Evolutionary conservation across 2,113 vertebrate genomes (phyloP).

Genomic region (Albula goreensis): DNA sequence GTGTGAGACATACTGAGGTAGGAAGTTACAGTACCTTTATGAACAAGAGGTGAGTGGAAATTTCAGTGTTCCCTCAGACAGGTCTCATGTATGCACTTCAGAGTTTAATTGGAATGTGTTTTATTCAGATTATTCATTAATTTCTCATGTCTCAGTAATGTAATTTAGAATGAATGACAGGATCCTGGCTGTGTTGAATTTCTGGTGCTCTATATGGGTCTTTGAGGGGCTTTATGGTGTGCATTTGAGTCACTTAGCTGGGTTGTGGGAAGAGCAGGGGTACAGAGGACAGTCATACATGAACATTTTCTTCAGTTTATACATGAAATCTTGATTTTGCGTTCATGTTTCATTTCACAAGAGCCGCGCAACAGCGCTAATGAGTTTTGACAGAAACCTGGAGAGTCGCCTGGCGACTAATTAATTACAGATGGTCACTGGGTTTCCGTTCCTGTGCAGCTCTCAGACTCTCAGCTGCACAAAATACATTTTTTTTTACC

Average conservation of each 20-base stretch:
- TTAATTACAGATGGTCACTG: constrained; percentile 32
- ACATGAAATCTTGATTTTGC: not conserved
- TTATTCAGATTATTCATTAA: constrained; percentile 10
- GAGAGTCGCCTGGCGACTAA: constrained; percentile 15
- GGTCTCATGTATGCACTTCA: not conserved
- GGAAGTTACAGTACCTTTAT: not conserved
- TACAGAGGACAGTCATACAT: not conserved
- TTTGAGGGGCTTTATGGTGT: not conserved
- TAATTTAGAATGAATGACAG: not conserved
- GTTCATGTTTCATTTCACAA: not conserved
- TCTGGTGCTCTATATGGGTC: not conserved
- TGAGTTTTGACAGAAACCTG: constrained; percentile 26
- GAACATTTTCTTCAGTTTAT: not conserved
- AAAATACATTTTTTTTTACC: not conserved
- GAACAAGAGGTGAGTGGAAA: not conserved
- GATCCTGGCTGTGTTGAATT: not conserved
- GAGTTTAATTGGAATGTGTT: constrained; percentile 15
- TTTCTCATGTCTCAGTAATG: not conserved
- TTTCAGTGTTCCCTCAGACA: constrained; percentile 3
- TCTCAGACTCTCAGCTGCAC: constrained; percentile 7
- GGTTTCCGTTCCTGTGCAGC: constrained; percentile 5
- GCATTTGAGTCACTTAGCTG: not conserved
- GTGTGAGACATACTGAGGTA: not conserved
- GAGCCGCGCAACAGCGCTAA: constrained; percentile 25
- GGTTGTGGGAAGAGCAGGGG: not conserved